Evolutionary conservation across 2,797 vertebrate genomes (phyloP).

Genomic region (Brotogeris chrysoptera): DNA sequence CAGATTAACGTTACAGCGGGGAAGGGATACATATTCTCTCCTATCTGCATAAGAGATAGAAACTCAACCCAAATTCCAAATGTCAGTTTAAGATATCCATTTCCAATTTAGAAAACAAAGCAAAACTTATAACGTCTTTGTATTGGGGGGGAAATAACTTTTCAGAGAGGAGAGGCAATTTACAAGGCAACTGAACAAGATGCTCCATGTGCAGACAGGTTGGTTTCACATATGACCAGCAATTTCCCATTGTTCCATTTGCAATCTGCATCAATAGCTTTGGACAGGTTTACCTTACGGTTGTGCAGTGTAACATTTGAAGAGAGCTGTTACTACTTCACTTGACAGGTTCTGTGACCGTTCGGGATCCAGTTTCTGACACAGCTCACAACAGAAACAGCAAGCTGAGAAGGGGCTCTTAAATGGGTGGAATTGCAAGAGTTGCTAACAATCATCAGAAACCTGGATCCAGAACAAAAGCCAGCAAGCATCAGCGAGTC

Average conservation of each 20-base stretch:
- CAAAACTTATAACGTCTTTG: background rate
- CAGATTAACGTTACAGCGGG: background rate
- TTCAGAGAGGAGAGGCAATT: background rate
- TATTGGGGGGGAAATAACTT: background rate
- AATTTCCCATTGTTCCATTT: background rate
- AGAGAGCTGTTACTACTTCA: background rate
- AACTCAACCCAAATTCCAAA: background rate
- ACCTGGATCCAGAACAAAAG: background rate
- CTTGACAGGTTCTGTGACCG: background rate
- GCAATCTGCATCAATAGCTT: background rate
- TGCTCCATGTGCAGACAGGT: background rate
- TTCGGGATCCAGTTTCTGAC: background rate
- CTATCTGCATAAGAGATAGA: background rate
- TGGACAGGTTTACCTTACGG: background rate
- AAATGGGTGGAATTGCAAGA: background rate
- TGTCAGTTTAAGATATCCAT: background rate
- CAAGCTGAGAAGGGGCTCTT: background rate
- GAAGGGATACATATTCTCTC: background rate
- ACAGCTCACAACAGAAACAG: background rate
- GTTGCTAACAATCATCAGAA: background rate
- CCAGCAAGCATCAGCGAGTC: background rate
- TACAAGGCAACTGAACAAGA: background rate
- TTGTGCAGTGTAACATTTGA: background rate
- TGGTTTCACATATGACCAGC: background rate
- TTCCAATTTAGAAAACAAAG: background rate